Conservation (phyloP, 2,797 vertebrate genomes). For the Coracias cyanogaster region DNA sequence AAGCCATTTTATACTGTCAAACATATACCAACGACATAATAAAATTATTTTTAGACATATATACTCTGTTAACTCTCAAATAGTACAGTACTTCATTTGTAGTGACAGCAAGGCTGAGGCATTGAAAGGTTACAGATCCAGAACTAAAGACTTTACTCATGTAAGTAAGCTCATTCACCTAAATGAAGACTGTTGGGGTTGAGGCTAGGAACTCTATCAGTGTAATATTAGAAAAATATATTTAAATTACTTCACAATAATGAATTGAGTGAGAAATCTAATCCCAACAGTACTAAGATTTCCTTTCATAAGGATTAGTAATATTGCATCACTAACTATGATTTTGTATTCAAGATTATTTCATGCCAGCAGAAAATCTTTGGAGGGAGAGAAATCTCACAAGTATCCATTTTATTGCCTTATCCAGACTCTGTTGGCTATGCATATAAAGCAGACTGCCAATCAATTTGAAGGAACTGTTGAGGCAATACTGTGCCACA, state of each 20-base stretch:
- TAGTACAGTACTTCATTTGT: not conserved
- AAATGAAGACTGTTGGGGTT: not conserved
- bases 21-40: not conserved
- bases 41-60: constrained; percentile 21
- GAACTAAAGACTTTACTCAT: not conserved
- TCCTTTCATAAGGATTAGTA: constrained; percentile 65
- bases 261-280: constrained; percentile 17
- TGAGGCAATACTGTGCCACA: not conserved
- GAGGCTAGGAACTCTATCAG: not conserved
- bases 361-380: constrained; percentile 58
- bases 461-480: not conserved
- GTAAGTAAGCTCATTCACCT: not conserved
- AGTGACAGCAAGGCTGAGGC: not conserved
- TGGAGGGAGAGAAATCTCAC: not conserved
- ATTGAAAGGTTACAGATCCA: not conserved
- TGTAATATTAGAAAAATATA: constrained; percentile 60
- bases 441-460: not conserved
- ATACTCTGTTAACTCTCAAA: not conserved
- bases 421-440: not conserved
- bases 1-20: constrained; percentile 4
- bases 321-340: constrained; percentile 59
- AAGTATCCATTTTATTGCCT: constrained; percentile 59
- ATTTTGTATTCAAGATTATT: constrained; percentile 63
- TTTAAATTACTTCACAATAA: constrained; percentile 48
- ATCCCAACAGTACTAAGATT: constrained; percentile 11